Evolutionary conservation across 2,888 invertebrate species (phyloP).

Genomic region (Ctenicera cuprea): DNA sequence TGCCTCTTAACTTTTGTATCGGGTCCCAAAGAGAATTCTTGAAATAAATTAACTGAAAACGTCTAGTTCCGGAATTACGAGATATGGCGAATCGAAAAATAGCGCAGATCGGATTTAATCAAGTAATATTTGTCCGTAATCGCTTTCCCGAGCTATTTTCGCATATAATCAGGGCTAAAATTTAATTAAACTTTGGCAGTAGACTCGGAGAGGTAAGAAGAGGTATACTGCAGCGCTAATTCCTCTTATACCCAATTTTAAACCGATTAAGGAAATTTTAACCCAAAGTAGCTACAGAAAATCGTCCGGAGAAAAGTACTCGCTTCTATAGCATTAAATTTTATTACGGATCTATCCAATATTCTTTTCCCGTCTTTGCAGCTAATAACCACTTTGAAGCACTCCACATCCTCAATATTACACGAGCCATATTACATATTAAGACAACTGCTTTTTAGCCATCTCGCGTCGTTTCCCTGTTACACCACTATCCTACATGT

Average conservation of each 20-base stretch:
- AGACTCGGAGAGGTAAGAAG: constrained; percentile 66
- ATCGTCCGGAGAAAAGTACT: constrained; percentile 55
- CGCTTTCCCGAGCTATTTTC: constrained; percentile 68
- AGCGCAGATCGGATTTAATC: constrained; percentile 69
- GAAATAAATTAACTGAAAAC: constrained; percentile 57
- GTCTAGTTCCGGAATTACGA: constrained; percentile 54
- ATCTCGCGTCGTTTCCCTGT: constrained; percentile 16
- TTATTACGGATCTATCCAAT: constrained; percentile 59
- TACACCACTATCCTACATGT: constrained; percentile 17
- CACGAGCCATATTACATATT: constrained; percentile 44
- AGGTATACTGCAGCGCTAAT: constrained; percentile 68
- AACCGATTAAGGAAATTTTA: constrained; percentile 71
- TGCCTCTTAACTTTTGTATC: constrained; percentile 49
- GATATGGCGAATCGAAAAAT: constrained; percentile 63
- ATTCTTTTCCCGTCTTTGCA: constrained; percentile 51
- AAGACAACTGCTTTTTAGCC: constrained; percentile 45
- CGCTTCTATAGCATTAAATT: constrained; percentile 61
- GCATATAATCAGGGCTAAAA: constrained; percentile 70
- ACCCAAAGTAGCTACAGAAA: constrained; percentile 65
- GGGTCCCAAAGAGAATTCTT: constrained; percentile 47
- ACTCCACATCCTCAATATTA: constrained; percentile 43
- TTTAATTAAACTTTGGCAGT: constrained; percentile 71
- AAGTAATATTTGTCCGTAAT: constrained; percentile 70
- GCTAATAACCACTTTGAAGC: constrained; percentile 47
- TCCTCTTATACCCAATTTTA: constrained; percentile 70